Evolutionary conservation across 2,888 invertebrate genomes (phyloP).

Genomic region (Drosophila meridiana): DNA sequence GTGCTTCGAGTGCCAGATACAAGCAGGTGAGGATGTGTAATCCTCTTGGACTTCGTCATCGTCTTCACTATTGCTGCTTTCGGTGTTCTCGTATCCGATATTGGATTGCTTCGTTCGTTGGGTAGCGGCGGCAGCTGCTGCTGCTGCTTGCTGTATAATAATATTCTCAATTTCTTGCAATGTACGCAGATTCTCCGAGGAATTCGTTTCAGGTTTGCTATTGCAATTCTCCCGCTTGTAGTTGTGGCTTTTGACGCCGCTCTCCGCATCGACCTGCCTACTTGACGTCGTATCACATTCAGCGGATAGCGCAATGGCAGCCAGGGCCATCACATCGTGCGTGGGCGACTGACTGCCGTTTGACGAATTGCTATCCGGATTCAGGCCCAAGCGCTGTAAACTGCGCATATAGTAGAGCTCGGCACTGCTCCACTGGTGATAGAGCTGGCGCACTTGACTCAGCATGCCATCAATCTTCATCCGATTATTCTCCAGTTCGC

Average conservation of each 20-base stretch:
- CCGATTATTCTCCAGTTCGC: conserved; percentile 51
- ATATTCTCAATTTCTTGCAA: conserved; percentile 68
- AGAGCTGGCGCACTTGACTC: conserved; percentile 56
- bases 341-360: conserved; percentile 27
- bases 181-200: conserved; percentile 24
- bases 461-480: conserved; percentile 54
- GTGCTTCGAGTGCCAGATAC: conserved; percentile 78
- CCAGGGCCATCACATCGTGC: conserved; percentile 65
- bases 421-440: conserved; percentile 70
- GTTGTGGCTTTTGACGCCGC: not conserved
- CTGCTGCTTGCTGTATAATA: conserved; percentile 60
- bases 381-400: conserved; percentile 64
- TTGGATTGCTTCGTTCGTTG: conserved; percentile 1
- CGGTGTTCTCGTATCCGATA: conserved; percentile 12
- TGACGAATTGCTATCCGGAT: conserved; percentile 22
- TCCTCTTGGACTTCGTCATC: conserved; percentile 5
- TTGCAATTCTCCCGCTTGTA: conserved; percentile 24
- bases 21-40: conserved; percentile 44
- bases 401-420: conserved; percentile 73
- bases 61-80: conserved; percentile 30
- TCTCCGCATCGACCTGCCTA: conserved; percentile 2
- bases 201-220: not conserved
- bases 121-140: conserved; percentile 29
- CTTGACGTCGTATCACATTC: conserved; percentile 39
- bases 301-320: conserved; percentile 74